Evolutionary conservation across 2,113 vertebrate genomes (phyloP), one percentile per base, ranked within the genome.

Genomic region (Malurus melanocephalus): DNA sequence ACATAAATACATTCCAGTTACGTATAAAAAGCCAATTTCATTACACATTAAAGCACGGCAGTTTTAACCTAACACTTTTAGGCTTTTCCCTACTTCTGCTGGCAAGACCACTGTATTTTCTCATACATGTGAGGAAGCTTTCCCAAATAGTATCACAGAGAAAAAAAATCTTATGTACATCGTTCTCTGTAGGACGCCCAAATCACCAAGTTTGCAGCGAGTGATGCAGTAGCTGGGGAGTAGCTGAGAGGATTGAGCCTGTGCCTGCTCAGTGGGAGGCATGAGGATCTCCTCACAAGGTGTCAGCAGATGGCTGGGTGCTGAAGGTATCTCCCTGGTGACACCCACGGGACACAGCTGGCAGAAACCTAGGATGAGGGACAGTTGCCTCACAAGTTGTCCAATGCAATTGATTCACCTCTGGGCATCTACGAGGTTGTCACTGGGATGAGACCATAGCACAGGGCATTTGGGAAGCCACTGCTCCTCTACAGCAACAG

Each of bases 1-100:
- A 21, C 7, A 80, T 0, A 49, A 9, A 53, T 46, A 40, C 9
- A 74, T 43, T 80, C 67, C n/a, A 56, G 35, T 79, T 74, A 45
- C 2, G n/a, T 62, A 78, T 80, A 88, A 96, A 79, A 95, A 80
- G 80, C 32, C n/a, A 87, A 77, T 77, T 60, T 89, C 56, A 64
- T 85, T 60, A 60, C 26, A 78, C 22, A 38, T 62, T 57, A 57
- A 90, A 79, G 28, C 33, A 61, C 17, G 11, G 46, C 30, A 92
- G 28, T 45, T 85, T 73, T 33, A 42, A 78, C 72, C 35, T 69
- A 88, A 68, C 85, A 75, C 69, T 83, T 91, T 33, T 32, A 84
- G 69, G 45, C 16, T 85, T 81, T 73, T 69, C 60, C 26, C 27
- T 66, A 14, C 82, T 92, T 93, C 51, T 77, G 28, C 79, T 88